Evolutionary conservation across 1,140 invertebrate species (phyloP).

Genomic region (Drosophila equinoxialis): DNA sequence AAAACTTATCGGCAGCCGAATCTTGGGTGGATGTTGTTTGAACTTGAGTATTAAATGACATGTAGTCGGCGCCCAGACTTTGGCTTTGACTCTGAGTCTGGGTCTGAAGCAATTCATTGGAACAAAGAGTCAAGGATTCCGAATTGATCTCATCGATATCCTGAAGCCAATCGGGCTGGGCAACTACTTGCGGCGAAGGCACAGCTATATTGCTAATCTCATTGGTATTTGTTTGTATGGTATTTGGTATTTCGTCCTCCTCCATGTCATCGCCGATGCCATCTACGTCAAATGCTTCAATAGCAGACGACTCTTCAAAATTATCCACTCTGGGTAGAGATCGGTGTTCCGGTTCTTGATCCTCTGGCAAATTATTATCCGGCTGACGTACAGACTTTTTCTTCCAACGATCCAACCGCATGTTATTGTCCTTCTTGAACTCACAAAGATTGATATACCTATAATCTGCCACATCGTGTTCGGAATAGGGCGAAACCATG

Average conservation of each 20-base stretch:
- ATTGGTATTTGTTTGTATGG: neutral
- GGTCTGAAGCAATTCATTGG: neutral
- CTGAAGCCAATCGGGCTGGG: constrained; percentile 25
- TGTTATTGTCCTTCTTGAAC: constrained; percentile 43
- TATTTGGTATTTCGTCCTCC: too few species aligned
- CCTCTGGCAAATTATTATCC: neutral
- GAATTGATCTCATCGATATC: constrained; percentile 24
- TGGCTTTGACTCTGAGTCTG: neutral
- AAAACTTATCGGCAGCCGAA: too few species aligned
- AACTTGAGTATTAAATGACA: constrained; percentile 46
- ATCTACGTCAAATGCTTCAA: neutral
- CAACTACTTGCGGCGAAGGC: neutral
- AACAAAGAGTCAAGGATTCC: constrained; percentile 29
- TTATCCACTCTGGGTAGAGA: too few species aligned
- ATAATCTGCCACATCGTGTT: neutral
- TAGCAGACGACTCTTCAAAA: neutral
- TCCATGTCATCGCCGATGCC: too few species aligned
- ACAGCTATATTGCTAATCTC: too few species aligned
- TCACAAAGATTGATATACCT: constrained; percentile 18
- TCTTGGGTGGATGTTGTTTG: constrained; percentile 49
- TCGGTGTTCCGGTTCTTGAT: too few species aligned
- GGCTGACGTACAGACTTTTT: neutral
- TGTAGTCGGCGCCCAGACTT: constrained; percentile 29
- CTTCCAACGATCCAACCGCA: constrained; percentile 43
- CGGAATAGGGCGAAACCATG: constrained; percentile 48